Percentiles rank a stretch among this genome's conserved stretches.
Evolutionary conservation across 2,888 invertebrate species (phyloP).

Genomic region (Perithous albicinctus): DNA sequence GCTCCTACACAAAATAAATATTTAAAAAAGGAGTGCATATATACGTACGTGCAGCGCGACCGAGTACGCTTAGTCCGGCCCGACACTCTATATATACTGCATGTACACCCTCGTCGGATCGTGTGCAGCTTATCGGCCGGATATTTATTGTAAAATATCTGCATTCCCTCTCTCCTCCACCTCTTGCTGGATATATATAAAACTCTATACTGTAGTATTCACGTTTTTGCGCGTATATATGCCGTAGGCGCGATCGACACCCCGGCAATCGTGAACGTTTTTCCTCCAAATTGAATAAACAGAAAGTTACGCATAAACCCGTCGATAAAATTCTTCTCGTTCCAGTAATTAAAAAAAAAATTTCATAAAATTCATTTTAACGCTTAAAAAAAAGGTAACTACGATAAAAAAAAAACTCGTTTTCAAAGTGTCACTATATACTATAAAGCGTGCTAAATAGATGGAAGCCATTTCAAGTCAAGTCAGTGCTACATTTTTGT

Average conservation of each 20-base stretch:
- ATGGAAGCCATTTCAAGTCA: too few species aligned
- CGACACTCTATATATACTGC: conserved; percentile 42
- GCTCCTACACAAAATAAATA: conserved; percentile 77
- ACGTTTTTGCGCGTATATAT: neutral
- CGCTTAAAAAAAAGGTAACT: too few species aligned
- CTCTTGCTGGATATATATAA: conserved; percentile 55
- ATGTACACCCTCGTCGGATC: conserved; percentile 67
- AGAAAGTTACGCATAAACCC: conserved; percentile 11
- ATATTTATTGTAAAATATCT: conserved; percentile 82
- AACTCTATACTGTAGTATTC: conserved; percentile 28
- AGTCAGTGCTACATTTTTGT: too few species aligned
- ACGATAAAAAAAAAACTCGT: too few species aligned
- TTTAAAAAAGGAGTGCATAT: conserved; percentile 47
- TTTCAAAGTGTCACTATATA: too few species aligned
- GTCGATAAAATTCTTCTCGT: conserved; percentile 45
- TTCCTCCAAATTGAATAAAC: conserved; percentile 72
- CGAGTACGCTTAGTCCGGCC: conserved; percentile 71
- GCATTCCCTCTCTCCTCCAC: conserved; percentile 72
- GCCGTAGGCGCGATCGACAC: conserved; percentile 38
- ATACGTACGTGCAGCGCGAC: conserved; percentile 18
- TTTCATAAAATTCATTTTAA: neutral
- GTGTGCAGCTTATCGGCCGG: conserved; percentile 80
- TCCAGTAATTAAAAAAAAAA: neutral
- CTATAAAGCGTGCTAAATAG: too few species aligned
- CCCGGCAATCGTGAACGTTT: conserved; percentile 64